Conservation (phyloP, 2,797 vertebrate genomes). For the Philypnodon macrostomus region DNA sequence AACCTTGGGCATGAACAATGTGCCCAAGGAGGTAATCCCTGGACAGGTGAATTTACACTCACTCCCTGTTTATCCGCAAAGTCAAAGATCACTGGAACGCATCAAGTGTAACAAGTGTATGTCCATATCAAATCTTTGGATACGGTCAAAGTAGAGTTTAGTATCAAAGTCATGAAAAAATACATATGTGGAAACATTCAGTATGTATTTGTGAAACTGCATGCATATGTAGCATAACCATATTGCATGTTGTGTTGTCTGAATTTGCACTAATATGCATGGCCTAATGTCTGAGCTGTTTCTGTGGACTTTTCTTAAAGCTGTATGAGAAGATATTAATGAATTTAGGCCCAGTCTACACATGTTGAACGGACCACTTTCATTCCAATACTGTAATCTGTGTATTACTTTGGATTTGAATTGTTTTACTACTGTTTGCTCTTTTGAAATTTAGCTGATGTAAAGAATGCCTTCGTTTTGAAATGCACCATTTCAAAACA, state of each 20-base stretch:
- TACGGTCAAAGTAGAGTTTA: not conserved
- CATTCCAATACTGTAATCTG: no score
- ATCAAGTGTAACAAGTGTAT: conserved; percentile 15
- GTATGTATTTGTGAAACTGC: conserved; percentile 1
- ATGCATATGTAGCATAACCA: conserved; percentile 6
- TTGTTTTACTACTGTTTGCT: no score
- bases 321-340: conserved; percentile 13
- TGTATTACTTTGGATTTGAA: no score
- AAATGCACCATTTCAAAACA: no score
- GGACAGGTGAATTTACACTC: conserved; percentile 77
- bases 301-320: conserved; percentile 21
- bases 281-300: not conserved
- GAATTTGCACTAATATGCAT: not conserved
- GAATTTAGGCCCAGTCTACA: no score
- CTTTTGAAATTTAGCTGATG: no score
- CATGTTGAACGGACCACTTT: no score
- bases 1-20: conserved; percentile 75
- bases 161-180: not conserved
- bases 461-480: no score
- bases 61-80: conserved; percentile 17
- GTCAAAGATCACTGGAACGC: conserved; percentile 7
- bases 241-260: conserved; percentile 16
- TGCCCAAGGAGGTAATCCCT: conserved; percentile 83
- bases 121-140: conserved; percentile 10
- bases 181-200: conserved; percentile 1